phyloP scores from a whole-genome alignment of 2,888 invertebrate genomes.

The Rambutsinella grinnellia region DNA sequence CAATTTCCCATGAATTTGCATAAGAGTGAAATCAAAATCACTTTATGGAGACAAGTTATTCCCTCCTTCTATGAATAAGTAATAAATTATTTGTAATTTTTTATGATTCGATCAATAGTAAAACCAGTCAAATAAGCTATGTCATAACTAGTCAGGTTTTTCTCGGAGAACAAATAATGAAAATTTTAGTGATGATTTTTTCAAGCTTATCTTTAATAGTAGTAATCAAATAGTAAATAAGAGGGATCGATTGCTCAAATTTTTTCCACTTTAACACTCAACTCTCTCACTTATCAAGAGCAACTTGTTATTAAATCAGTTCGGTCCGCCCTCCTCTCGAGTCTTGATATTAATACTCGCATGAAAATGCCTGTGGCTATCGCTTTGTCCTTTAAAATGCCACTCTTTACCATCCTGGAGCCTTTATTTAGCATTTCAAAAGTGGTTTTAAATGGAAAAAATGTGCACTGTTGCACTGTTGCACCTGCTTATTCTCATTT shows the following conservation, averaged over 20 bases:
- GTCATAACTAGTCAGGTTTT: too few relatives aligned
- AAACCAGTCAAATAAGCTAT: too few relatives aligned
- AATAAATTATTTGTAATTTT: too few relatives aligned
- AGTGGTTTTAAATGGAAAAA: not conserved
- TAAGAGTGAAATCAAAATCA: too few relatives aligned
- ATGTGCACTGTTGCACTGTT: not conserved
- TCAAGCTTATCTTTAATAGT: not conserved
- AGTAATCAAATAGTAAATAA: not conserved
- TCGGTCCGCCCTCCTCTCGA: not conserved
- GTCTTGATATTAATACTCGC: not conserved
- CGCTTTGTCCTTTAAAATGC: not conserved
- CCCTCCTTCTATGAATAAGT: too few relatives aligned
- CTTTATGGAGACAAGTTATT: too few relatives aligned
- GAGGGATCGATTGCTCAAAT: not conserved
- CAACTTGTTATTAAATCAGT: not conserved
- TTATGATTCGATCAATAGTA: too few relatives aligned
- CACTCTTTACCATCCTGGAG: not conserved
- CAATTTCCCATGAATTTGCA: too few relatives aligned
- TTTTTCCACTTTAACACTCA: not conserved
- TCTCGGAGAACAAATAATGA: not conserved
- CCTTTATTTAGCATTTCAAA: not conserved
- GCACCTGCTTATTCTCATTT: not conserved
- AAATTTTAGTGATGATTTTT: not conserved
- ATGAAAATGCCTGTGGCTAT: not conserved
- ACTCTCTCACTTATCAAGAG: not conserved